Percentiles rank a stretch among this genome's conserved stretches.
Conservation (phyloP, 2,797 vertebrate genomes). For the Phoebastria nigripes region DNA sequence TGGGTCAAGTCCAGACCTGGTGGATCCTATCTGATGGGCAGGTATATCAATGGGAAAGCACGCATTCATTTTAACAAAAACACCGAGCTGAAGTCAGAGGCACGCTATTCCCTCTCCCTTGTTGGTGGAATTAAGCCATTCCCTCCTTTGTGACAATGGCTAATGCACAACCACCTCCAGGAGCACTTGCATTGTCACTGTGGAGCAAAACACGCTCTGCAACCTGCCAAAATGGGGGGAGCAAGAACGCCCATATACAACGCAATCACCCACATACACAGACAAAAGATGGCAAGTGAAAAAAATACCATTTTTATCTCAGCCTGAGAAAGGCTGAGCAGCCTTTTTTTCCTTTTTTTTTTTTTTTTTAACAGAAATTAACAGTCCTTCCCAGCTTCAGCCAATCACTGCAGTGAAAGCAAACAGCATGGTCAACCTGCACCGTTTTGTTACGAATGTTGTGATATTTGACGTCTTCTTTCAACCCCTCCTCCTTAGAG, state of each 20-base stretch:
- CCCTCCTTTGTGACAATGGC: fast-evolving
- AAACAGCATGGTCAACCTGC: background rate
- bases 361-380: background rate
- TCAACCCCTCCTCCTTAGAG: background rate
- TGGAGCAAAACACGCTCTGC: background rate
- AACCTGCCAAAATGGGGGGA: background rate
- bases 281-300: background rate
- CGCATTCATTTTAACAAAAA: background rate
- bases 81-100: background rate
- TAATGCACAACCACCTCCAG: background rate
- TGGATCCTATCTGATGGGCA: conserved; percentile 16
- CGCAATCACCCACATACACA: background rate
- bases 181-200: background rate
- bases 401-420: background rate
- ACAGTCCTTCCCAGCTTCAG: background rate
- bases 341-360: background rate
- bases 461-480: background rate
- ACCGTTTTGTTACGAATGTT: background rate
- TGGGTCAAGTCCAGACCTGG: conserved; percentile 20
- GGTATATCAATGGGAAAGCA: background rate
- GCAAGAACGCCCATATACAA: fast-evolving
- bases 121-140: background rate
- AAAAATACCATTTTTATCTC: background rate
- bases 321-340: background rate
- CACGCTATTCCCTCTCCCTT: background rate